These are phyloP conservation scores for Acronicta aceris DNA, from an alignment of 2,888 invertebrate genomes.

Conservation along the genomic window DNA sequence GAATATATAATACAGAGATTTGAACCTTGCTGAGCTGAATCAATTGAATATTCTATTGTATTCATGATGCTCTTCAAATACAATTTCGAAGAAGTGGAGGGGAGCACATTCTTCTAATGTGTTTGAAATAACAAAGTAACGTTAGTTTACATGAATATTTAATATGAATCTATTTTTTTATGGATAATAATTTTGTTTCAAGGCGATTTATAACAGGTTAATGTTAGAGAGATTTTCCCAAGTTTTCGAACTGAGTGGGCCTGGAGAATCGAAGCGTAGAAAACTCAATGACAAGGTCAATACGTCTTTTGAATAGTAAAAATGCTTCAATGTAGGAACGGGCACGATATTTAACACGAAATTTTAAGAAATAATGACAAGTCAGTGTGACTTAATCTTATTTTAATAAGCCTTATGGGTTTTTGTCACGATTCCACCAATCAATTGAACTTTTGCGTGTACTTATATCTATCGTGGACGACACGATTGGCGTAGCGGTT, in stretches of 20 bases:
- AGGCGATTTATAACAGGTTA: background rate
- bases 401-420: no score
- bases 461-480: no score
- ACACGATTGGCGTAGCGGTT: no score
- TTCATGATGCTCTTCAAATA: constrained; percentile 25
- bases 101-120: constrained; percentile 1
- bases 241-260: no score
- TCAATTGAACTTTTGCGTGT: no score
- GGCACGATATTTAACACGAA: no score
- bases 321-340: background rate
- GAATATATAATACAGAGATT: constrained; percentile 24
- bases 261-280: no score
- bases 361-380: no score
- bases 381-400: no score
- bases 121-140: background rate
- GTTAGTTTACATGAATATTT: background rate
- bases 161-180: background rate
- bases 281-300: no score
- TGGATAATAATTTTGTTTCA: background rate
- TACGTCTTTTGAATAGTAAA: background rate
- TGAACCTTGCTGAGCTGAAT: constrained; percentile 20
- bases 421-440: no score
- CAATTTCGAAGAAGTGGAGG: constrained; percentile 11
- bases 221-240: background rate
- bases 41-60: constrained; percentile 50